These are phyloP conservation scores for Drosophila sp. DNA, from an alignment of 1,140 invertebrate genomes.

Conservation along the genomic window DNA sequence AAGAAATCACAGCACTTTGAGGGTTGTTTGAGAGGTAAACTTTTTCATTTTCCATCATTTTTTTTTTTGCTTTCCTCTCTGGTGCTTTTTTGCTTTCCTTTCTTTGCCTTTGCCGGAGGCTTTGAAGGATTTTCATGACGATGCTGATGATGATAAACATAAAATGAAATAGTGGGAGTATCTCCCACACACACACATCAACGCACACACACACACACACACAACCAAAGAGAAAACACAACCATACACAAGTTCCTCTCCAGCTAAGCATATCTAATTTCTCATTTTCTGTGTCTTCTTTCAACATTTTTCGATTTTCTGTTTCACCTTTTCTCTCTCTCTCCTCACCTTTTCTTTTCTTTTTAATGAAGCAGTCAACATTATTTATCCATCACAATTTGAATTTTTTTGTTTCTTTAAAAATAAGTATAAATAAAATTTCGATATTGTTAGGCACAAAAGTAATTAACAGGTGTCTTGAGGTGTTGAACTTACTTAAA, in stretches of 20 bases:
- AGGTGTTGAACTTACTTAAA: too few relatives aligned
- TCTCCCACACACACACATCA: background rate
- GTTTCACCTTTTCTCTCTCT: background rate
- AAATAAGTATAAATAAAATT: background rate
- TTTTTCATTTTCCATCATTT: conserved; percentile 12
- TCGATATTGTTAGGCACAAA: background rate
- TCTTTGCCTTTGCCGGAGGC: conserved; percentile 5
- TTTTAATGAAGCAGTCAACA: background rate
- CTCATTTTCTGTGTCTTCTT: conserved; percentile 1
- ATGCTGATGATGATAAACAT: background rate
- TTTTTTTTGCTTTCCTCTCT: background rate
- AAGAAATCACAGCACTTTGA: conserved; percentile 15
- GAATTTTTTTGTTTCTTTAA: background rate
- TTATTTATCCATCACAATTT: background rate
- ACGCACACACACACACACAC: background rate
- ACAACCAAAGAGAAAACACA: background rate
- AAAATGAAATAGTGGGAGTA: conserved; percentile 1
- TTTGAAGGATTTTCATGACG: conserved; percentile 6
- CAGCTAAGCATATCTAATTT: conserved; percentile 10
- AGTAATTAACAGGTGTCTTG: too few relatives aligned
- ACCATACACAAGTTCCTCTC: background rate
- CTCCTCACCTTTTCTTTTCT: background rate
- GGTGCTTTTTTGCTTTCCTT: conserved; percentile 1
- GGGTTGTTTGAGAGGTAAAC: conserved; percentile 20
- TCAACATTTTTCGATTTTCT: background rate